A percentile compares a stretch with the other conserved stretches of the same genome.
phyloP scores from a whole-genome alignment of 2,113 vertebrate species.

The Pteropus alecto region DNA sequence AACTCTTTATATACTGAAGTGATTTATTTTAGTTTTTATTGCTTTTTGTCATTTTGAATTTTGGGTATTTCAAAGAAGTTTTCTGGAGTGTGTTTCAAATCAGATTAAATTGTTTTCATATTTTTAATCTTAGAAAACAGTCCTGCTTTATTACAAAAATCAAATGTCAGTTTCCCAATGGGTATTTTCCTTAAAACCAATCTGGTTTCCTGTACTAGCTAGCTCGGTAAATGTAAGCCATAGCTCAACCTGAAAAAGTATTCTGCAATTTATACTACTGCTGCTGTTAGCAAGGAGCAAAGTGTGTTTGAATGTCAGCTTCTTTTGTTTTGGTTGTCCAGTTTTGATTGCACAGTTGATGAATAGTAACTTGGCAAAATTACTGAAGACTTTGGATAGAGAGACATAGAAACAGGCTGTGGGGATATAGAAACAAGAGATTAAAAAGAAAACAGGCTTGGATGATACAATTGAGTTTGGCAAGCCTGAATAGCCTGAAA shows the following conservation, averaged over 20 bases:
- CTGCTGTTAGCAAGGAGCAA: not conserved
- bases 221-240: not conserved
- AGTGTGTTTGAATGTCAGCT: not conserved
- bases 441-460: not conserved
- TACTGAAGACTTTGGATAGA: not conserved
- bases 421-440: not conserved
- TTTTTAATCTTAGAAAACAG: not conserved
- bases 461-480: not conserved
- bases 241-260: not conserved
- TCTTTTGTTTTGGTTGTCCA: not conserved
- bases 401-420: not conserved
- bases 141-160: not conserved
- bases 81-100: not conserved
- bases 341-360: not conserved
- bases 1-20: not conserved
- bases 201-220: not conserved
- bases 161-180: not conserved
- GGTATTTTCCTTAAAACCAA: not conserved
- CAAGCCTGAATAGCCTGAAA: not conserved
- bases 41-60: slow-evolving; percentile 5
- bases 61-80: not conserved
- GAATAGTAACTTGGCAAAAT: not conserved
- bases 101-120: not conserved
- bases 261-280: not conserved
- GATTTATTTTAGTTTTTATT: not conserved